Conservation (phyloP, 2,113 vertebrate genomes). For the Protobothrops mucrosquamatus region DNA sequence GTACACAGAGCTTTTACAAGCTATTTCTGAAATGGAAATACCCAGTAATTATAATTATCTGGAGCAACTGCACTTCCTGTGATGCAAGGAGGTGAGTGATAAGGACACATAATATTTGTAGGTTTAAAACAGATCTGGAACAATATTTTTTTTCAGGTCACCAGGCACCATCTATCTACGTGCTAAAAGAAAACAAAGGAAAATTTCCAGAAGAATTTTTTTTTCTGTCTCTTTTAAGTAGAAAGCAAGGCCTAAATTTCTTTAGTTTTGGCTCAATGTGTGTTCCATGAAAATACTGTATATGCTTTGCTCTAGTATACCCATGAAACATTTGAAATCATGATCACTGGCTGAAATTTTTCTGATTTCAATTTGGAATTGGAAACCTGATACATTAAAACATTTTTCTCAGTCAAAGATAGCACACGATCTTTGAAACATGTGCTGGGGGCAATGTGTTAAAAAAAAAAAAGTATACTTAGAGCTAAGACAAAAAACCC, state of each 20-base stretch:
- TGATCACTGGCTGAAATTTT: too few species aligned
- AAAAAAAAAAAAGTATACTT: background rate
- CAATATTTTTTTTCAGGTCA: background rate
- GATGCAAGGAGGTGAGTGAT: conserved; percentile 45
- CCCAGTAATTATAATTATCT: conserved; percentile 72
- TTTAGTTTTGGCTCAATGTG: background rate
- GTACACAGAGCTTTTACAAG: conserved; percentile 76
- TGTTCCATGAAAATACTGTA: background rate
- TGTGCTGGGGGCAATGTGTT: background rate
- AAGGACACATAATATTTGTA: conserved; percentile 47
- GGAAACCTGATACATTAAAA: background rate
- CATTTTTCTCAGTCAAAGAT: background rate
- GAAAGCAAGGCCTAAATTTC: background rate
- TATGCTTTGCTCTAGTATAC: background rate
- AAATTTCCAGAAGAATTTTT: background rate
- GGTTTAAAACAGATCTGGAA: background rate
- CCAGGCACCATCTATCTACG: background rate
- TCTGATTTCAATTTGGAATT: background rate
- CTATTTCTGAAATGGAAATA: conserved; percentile 78
- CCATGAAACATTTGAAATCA: background rate
- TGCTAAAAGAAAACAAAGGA: background rate
- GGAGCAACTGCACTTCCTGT: conserved; percentile 64
- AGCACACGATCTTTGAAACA: background rate
- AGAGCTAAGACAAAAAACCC: background rate
- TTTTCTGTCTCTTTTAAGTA: background rate